Conservation (phyloP, 23 tunicate species). For the Ascidia mentula region DNA sequence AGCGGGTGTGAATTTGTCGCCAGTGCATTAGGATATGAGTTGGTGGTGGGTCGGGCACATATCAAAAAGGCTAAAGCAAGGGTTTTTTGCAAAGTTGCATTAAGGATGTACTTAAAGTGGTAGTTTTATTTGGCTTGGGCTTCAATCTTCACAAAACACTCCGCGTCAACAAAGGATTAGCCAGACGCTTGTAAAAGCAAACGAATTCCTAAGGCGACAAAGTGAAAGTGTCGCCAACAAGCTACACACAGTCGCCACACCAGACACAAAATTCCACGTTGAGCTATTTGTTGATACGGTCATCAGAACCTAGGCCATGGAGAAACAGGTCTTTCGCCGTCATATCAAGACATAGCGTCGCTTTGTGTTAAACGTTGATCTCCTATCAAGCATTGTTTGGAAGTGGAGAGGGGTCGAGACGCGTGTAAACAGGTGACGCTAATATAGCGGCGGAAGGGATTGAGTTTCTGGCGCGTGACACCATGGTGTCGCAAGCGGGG, state of each 20-base stretch:
- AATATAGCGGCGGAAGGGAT: neutral
- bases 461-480: neutral
- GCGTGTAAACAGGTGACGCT: neutral
- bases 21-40: neutral
- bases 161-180: too few species aligned
- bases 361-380: neutral
- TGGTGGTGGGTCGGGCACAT: neutral
- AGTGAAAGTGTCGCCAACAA: neutral
- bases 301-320: too few species aligned
- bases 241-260: too few species aligned
- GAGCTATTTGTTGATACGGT: too few species aligned
- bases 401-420: neutral
- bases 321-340: too few species aligned
- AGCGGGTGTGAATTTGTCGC: neutral
- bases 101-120: neutral
- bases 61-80: neutral
- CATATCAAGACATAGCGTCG: neutral
- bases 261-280: too few species aligned
- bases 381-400: neutral
- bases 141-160: neutral
- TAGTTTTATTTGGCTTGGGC: neutral
- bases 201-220: neutral
- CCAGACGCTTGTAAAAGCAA: neutral
- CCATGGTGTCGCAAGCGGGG: too few species aligned
- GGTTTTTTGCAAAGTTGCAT: neutral